Base-by-base conservation (phyloP, 1,140 invertebrate genomes). In the Papilio xuthus region DNA sequence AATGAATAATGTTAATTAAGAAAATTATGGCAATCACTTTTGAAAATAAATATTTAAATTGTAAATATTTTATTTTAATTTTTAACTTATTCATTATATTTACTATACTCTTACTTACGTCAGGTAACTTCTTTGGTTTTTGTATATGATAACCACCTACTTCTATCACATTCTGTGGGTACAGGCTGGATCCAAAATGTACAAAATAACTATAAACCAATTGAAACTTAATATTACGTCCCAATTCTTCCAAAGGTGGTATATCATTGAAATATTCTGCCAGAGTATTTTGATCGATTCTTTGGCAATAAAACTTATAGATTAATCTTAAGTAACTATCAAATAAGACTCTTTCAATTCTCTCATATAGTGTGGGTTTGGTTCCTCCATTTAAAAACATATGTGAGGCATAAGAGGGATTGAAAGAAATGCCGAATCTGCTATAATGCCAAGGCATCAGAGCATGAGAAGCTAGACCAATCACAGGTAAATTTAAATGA, bases 61-160 rank as follows among this genome's bases (percentile, higher is more conserved):
- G 8, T 26, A 26, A 32, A 69, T 13, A 69, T 69, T 37, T 37
- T 28, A 15, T 13, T 67, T 12, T 32, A 32, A 15, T 13, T 67
- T 12, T 32, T 15, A 69, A 69, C 23, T 63, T 47, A 47, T 15
- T 47, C 0, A 47, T 47, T 20, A 26, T 9, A 60, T 15, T 28
- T 28, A 50, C 13, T 23, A 56, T 69, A 87, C n/a, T n/a, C n/a
- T n/a, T n/a, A n/a, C 88, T 92, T 92, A 95, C 95, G 77, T 93
- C 60, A 13, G 94, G 93, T 70, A 96, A 80, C 26, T 90, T 86
- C 79, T 96, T 95, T 0, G 95, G 83, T 78, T 95, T 87, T 80
- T 89, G 89, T 41, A 96, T 92, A 82, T 96, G 96, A 79, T 96
- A 94, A 4, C 96, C 96, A 3, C 95, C 96, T 26, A 97, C 90